Conservation (phyloP, 2,797 vertebrate species). For the Crax fasciolata region DNA sequence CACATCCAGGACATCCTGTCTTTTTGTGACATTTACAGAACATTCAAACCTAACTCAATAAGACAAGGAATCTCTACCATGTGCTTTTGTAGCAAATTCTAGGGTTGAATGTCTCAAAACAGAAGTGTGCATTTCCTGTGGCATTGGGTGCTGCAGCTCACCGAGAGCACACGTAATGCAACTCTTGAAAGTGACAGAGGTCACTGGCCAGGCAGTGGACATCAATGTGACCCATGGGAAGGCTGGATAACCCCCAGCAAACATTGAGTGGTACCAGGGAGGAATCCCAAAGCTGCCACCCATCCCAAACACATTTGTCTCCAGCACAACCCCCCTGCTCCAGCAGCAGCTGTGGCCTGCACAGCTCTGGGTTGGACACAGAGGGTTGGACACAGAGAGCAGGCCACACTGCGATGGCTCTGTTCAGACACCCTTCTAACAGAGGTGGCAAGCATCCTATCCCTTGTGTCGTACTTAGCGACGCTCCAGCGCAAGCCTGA, state of each 20-base stretch:
- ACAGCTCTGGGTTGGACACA: not conserved
- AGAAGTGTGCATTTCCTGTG: accelerated
- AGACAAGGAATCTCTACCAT: not conserved
- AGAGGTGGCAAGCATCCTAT: not conserved
- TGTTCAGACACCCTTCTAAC: not conserved
- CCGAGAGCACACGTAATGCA: accelerated
- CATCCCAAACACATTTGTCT: slow-evolving; percentile 69
- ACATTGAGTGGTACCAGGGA: slow-evolving; percentile 34
- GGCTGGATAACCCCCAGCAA: not conserved
- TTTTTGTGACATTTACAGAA: not conserved
- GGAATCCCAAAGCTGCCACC: slow-evolving; percentile 68
- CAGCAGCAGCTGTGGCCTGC: slow-evolving; percentile 64
- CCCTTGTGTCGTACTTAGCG: not conserved
- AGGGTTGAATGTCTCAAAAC: not conserved
- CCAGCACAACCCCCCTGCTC: slow-evolving; percentile 16
- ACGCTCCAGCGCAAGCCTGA: not conserved
- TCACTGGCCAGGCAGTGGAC: accelerated
- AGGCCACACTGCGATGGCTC: slow-evolving; percentile 3
- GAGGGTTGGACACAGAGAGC: not conserved
- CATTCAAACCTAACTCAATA: not conserved
- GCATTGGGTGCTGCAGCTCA: not conserved
- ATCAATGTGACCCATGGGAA: not conserved
- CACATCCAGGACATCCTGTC: not conserved
- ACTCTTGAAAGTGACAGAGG: not conserved
- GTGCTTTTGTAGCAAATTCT: not conserved